These are phyloP conservation scores for Xenopus tropicalis DNA, from an alignment of 2,113 vertebrate species.

Conservation along the genomic window DNA sequence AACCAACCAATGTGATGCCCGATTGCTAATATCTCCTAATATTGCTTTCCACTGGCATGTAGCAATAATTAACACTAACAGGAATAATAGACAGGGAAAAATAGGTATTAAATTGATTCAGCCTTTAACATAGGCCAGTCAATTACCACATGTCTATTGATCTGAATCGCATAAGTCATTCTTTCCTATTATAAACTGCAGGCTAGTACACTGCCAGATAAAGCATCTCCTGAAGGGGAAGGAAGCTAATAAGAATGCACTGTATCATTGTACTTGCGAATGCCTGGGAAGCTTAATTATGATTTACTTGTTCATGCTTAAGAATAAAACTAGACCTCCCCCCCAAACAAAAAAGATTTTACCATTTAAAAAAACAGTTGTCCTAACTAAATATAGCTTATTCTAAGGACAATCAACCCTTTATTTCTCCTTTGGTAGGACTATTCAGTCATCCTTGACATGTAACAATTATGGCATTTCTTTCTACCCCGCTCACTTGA, in stretches of 20 bases:
- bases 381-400: conserved; percentile 39
- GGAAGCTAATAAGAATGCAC: background rate
- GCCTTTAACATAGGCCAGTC: conserved; percentile 18
- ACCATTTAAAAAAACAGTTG: background rate
- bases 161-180: conserved; percentile 21
- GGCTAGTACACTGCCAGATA: background rate
- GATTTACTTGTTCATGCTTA: background rate
- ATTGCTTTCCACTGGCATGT: background rate
- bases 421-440: conserved; percentile 40
- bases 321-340: background rate
- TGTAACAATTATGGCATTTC: conserved; percentile 44
- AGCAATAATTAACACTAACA: conserved; percentile 6
- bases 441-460: conserved; percentile 44
- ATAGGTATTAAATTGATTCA: conserved; percentile 32
- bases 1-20: too few species aligned
- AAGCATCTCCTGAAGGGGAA: background rate
- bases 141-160: conserved; percentile 33
- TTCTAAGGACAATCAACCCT: conserved; percentile 23
- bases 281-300: conserved; percentile 4
- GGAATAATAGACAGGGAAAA: conserved; percentile 16
- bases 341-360: background rate
- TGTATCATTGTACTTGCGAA: background rate
- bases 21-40: background rate
- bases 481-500: conserved; percentile 39
- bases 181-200: conserved; percentile 1